A percentile compares a stretch with the other conserved stretches of the same genome.
Conservation (phyloP, 1,140 invertebrate species). For the Caenorhabditis elegans region WBcel235 BX284606.5:10555501-10556000, state of each 20-base stretch:
- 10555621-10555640: conserved; percentile 25
- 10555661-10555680: conserved; percentile 29
- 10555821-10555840: neutral
- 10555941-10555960: no score
- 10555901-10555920: neutral
- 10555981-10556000: no score
- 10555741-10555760: neutral
- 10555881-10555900: neutral
- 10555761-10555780: neutral
- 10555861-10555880: neutral
- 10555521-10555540: conserved; percentile 7
- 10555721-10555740: conserved; percentile 16
- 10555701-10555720: conserved; percentile 26
- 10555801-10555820: neutral
- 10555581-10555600: neutral
- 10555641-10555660: conserved; percentile 27
- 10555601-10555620: neutral
- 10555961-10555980: no score
- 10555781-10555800: conserved; percentile 24
- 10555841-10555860: neutral
- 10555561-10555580: neutral
- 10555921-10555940: no score
- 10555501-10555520: conserved; percentile 17
- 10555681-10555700: conserved; percentile 30
- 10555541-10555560: conserved; percentile 21